Base-by-base conservation (phyloP, 2,797 vertebrate genomes). In the Malacoctenus gilli region DNA sequence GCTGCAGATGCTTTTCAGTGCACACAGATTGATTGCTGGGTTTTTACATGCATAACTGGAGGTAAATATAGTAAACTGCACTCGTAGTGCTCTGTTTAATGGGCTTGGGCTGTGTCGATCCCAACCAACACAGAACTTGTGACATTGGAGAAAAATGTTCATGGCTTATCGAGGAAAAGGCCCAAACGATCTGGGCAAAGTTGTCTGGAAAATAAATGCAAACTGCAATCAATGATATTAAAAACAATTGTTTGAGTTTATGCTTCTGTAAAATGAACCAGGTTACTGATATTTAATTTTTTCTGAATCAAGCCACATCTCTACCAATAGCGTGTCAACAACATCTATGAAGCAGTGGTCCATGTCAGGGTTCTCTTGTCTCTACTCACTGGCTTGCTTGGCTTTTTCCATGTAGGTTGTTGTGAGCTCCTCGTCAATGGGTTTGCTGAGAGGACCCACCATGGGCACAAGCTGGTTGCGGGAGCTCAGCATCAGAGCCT, bases 361-460 rank as follows among this genome's bases (percentile, higher is more conserved):
- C 0, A 12, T 47, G 12, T 15, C n/a, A 43, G 12, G 53, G 22
- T 31, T 39, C 14, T 12, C 47, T 7, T 37, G n/a, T n/a, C 25
- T 62, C 40, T 80, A 97, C 97, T 97, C 91, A 99, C 97, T 99
- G 79, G 97, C 97, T 95, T 97, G 94, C 66, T 94, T 99, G 72
- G 97, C 97, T 86, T 98, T 98, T 84, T 98, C 94, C 59, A 85
- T 71, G 4, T 99, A 99, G 0, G 94, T 96, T 62, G 94, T 94
- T 37, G 94, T 95, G 41, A 99, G 94, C 68, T 97, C 95, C 84
- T 99, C 97, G 4, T 96, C 95, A 13, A 98, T 81, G 0, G 96
- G 97, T 40, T 94, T 94, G 57, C 90, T 93, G 41, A 99, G 88
- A 31, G 97, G 97, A 25, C 97, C 97, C 72, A 99, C 95, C 96